Evolutionary conservation across 2,888 invertebrate genomes (phyloP).

Genomic region (Calliphora vomitoria): DNA sequence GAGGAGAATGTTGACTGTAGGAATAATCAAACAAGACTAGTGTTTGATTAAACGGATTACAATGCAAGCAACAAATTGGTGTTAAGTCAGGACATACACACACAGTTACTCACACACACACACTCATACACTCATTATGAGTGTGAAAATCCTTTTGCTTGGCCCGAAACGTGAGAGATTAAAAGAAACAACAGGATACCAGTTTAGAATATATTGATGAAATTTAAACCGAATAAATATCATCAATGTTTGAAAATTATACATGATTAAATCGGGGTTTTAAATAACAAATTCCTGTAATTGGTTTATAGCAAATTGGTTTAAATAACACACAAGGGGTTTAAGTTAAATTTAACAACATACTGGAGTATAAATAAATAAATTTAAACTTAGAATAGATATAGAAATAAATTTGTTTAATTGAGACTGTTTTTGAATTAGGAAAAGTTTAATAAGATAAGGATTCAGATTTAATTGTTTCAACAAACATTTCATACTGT

Average conservation of each 20-base stretch:
- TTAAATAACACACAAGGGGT: neutral
- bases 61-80: slow-evolving; percentile 72
- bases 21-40: slow-evolving; percentile 68
- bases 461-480: too few species aligned
- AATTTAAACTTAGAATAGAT: too few species aligned
- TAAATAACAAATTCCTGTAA: slow-evolving; percentile 30
- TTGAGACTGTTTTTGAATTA: too few species aligned
- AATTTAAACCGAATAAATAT: slow-evolving; percentile 29
- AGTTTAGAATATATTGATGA: slow-evolving; percentile 51
- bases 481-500: too few species aligned
- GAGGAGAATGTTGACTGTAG: neutral
- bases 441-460: too few species aligned
- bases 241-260: slow-evolving; percentile 31
- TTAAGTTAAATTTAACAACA: neutral
- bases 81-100: slow-evolving; percentile 59
- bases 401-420: too few species aligned
- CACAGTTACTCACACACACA: neutral
- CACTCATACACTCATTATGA: neutral
- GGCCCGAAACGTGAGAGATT: slow-evolving; percentile 62
- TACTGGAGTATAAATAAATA: neutral
- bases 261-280: slow-evolving; percentile 15
- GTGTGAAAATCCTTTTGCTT: slow-evolving; percentile 39
- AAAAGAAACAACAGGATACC: slow-evolving; percentile 40
- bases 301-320: slow-evolving; percentile 41
- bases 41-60: slow-evolving; percentile 73